Percentiles rank a stretch among this genome's conserved stretches.
phyloP scores from a whole-genome alignment of 1,140 invertebrate species.

The Matsumurasca onukii region DNA sequence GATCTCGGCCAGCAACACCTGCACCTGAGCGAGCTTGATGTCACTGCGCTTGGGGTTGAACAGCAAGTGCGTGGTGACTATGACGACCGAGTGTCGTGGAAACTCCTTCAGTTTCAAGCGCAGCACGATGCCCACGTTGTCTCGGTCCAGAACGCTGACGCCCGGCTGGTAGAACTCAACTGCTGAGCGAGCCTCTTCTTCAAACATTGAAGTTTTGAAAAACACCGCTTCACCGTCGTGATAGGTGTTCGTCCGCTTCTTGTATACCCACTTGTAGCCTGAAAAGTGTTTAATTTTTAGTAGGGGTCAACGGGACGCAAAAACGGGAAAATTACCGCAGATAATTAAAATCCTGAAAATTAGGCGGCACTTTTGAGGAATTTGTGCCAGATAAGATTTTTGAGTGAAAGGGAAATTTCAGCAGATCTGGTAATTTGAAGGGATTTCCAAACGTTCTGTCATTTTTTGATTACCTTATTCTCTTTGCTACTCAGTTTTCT shows the following conservation, averaged over 20 bases:
- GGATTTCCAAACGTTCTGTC: too few species aligned
- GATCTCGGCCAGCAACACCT: constrained; percentile 78
- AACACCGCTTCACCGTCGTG: constrained; percentile 85
- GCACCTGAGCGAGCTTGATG: constrained; percentile 82
- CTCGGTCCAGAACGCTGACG: constrained; percentile 66
- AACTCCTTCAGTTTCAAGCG: constrained; percentile 58
- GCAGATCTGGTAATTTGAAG: too few species aligned
- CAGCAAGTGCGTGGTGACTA: constrained; percentile 93
- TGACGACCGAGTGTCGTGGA: constrained; percentile 59
- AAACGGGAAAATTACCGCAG: background rate
- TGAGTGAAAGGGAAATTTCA: background rate
- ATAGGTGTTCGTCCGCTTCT: constrained; percentile 53
- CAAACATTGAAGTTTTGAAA: constrained; percentile 64
- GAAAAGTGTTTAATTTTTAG: constrained; percentile 33
- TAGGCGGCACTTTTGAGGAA: background rate
- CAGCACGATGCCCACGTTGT: constrained; percentile 86
- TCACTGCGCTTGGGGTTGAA: constrained; percentile 89
- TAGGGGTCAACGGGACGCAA: background rate
- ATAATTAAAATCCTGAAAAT: background rate
- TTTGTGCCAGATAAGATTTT: background rate
- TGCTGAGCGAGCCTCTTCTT: constrained; percentile 56
- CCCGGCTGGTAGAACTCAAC: constrained; percentile 60
- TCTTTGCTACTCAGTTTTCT: too few species aligned
- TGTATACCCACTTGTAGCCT: constrained; percentile 50
- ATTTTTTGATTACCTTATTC: too few species aligned